Evolutionary conservation across 2,797 vertebrate species (phyloP).

Genomic region (Hippoglossus hippoglossus): DNA sequence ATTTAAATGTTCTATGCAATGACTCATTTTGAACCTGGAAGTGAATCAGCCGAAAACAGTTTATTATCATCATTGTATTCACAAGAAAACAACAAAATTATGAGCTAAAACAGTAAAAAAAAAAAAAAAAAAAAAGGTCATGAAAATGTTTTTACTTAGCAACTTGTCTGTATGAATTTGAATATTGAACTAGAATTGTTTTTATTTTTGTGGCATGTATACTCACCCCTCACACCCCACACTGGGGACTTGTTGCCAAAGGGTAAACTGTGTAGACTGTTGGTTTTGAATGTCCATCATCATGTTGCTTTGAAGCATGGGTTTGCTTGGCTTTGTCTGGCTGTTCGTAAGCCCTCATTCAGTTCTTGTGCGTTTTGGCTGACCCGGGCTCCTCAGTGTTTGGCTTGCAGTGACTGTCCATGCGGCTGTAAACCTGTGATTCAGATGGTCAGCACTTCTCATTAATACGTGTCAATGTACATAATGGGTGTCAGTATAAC

Average conservation of each 20-base stretch:
- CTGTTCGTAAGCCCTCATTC: conserved; percentile 91
- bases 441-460: conserved; percentile 79
- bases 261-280: conserved; percentile 91
- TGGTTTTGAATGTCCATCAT: conserved; percentile 89
- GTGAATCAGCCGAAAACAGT: conserved; percentile 84
- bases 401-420: conserved; percentile 84
- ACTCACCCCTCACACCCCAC: conserved; percentile 82
- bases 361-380: conserved; percentile 87
- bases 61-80: conserved; percentile 88
- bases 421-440: conserved; percentile 85
- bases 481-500: conserved; percentile 79
- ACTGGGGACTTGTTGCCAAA: conserved; percentile 93
- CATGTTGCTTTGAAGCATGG: conserved; percentile 92
- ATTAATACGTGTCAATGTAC: conserved; percentile 80
- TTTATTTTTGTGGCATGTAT: conserved; percentile 92
- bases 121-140: conserved; percentile 77
- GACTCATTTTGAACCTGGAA: conserved; percentile 86
- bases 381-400: conserved; percentile 84
- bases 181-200: conserved; percentile 77
- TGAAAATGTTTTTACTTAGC: conserved; percentile 89
- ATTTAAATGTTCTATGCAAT: conserved; percentile 99
- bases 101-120: conserved; percentile 69
- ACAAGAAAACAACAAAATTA: conserved; percentile 86
- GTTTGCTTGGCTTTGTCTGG: conserved; percentile 90
- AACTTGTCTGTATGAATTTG: conserved; percentile 88